phyloP scores from a whole-genome alignment of 1,140 invertebrate genomes.

The Sinella curviseta region DNA sequence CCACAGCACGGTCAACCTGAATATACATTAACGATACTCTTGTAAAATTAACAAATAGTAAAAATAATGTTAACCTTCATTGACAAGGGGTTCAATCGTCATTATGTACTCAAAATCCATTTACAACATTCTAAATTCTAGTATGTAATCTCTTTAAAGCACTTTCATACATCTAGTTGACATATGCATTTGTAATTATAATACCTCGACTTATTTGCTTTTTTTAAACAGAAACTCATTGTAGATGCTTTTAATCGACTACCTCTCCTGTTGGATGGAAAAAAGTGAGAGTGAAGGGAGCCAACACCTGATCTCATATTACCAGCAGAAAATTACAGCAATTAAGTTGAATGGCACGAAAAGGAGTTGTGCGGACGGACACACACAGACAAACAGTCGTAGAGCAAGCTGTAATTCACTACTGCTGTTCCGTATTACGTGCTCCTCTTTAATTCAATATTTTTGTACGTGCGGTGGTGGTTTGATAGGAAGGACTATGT shows the following conservation, averaged over 20 bases:
- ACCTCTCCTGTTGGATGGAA: not conserved
- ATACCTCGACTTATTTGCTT: no score
- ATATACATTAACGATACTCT: not conserved
- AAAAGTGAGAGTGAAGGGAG: not conserved
- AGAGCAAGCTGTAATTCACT: not conserved
- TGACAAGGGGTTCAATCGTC: not conserved
- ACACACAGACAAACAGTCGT: not conserved
- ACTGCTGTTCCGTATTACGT: not conserved
- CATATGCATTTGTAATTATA: no score
- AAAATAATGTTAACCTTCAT: not conserved
- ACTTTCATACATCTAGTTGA: not conserved
- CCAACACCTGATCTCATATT: constrained; percentile 48
- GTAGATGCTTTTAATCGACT: not conserved
- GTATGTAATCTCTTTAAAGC: not conserved
- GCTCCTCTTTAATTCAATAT: constrained; percentile 13
- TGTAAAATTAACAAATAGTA: not conserved
- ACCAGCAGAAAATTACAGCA: constrained; percentile 46
- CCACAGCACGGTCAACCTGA: no score
- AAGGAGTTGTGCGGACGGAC: not conserved
- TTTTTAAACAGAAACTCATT: no score
- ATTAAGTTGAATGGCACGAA: constrained; percentile 33
- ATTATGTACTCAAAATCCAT: constrained; percentile 13
- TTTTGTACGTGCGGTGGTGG: not conserved
- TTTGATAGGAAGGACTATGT: not conserved
- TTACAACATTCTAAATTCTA: not conserved